These are phyloP conservation scores for Nyctibius bracteatus DNA, from an alignment of 2,113 vertebrate genomes.

Conservation along the genomic window DNA sequence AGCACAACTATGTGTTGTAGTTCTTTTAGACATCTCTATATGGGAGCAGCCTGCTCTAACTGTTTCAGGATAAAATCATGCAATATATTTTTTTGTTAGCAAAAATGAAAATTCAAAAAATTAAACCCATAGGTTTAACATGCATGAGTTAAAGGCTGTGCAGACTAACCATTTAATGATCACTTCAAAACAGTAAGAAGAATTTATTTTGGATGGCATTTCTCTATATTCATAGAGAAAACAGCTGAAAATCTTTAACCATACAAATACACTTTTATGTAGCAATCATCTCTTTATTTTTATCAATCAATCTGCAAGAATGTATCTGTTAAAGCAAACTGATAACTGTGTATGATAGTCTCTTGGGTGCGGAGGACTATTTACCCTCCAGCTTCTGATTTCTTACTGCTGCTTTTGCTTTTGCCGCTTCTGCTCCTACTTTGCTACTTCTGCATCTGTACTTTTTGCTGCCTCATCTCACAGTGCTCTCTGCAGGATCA, in stretches of 20 bases:
- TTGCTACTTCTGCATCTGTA: neutral
- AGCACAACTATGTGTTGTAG: neutral
- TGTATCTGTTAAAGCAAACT: neutral
- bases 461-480: neutral
- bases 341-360: neutral
- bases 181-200: neutral
- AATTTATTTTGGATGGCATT: neutral
- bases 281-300: neutral
- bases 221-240: neutral
- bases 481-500: constrained; percentile 36
- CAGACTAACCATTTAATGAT: neutral
- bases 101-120: neutral
- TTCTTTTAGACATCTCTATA: neutral
- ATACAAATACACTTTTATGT: neutral
- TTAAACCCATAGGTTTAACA: neutral
- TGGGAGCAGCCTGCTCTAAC: neutral
- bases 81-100: neutral
- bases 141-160: neutral
- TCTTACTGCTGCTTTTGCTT: neutral
- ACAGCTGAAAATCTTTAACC: neutral
- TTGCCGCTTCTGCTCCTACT: neutral
- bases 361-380: neutral
- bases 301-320: neutral
- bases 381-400: neutral
- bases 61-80: neutral